phyloP scores from a whole-genome alignment of 2,113 vertebrate genomes.

The Nothoprocta pentlandii region DNA sequence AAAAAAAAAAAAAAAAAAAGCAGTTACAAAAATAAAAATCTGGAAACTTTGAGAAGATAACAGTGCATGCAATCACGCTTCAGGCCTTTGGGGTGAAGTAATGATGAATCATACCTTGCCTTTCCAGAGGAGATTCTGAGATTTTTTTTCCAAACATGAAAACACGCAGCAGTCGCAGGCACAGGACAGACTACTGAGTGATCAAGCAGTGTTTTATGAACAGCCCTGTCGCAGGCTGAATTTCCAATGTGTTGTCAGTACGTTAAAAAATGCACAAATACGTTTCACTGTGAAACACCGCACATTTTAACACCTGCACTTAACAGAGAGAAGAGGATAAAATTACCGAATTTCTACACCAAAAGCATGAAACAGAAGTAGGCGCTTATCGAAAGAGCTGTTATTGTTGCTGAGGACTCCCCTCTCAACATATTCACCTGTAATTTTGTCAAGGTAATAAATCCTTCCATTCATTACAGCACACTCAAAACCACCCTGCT shows the following conservation, averaged over 20 bases:
- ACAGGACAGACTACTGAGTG: background rate
- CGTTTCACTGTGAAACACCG: background rate
- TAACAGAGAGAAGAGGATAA: slow-evolving; percentile 36
- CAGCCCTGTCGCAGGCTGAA: background rate
- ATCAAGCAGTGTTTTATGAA: slow-evolving; percentile 37
- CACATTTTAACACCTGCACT: slow-evolving; percentile 1
- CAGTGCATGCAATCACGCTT: background rate
- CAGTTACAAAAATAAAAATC: background rate
- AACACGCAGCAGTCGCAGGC: slow-evolving; percentile 2
- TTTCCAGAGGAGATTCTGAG: slow-evolving; percentile 1
- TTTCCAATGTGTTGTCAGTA: slow-evolving; percentile 16
- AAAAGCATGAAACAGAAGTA: slow-evolving; percentile 41
- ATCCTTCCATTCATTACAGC: slow-evolving; percentile 75
- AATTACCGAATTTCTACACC: slow-evolving; percentile 70
- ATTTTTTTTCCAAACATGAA: background rate
- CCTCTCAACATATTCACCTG: slow-evolving; percentile 78
- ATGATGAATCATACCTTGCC: slow-evolving; percentile 32
- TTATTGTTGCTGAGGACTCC: slow-evolving; percentile 59
- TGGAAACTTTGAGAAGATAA: background rate
- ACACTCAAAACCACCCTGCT: slow-evolving; percentile 70
- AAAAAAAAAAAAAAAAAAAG: background rate
- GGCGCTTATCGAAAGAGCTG: slow-evolving; percentile 74
- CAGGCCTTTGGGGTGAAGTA: background rate
- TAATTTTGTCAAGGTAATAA: slow-evolving; percentile 79
- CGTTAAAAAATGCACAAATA: background rate